Conservation (phyloP, 2,888 invertebrate genomes). For the Dynastes maya region DNA sequence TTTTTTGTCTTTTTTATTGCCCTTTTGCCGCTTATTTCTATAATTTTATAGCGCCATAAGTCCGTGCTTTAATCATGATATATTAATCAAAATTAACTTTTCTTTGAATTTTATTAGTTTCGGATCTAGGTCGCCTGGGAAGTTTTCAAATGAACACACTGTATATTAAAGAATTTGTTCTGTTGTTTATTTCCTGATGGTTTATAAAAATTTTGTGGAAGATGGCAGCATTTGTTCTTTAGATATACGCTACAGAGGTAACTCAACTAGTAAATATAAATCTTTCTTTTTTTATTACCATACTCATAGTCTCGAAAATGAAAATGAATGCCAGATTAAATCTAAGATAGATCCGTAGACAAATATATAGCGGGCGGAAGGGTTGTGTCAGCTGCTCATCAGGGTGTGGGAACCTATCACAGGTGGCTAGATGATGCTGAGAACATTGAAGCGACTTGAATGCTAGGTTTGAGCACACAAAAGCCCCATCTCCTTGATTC, state of each 20-base stretch:
- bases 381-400: conserved; percentile 67
- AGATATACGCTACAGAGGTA: neutral
- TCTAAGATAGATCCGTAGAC: conserved; percentile 51
- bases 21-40: too few relatives aligned
- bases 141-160: too few relatives aligned
- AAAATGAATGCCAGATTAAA: conserved; percentile 30
- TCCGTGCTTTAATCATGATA: too few relatives aligned
- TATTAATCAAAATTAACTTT: too few relatives aligned
- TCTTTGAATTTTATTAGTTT: too few relatives aligned
- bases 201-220: too few relatives aligned
- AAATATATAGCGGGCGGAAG: conserved; percentile 63
- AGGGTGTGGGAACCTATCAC: conserved; percentile 68
- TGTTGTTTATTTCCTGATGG: too few relatives aligned
- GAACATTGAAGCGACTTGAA: conserved; percentile 54
- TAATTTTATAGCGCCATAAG: too few relatives aligned
- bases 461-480: conserved; percentile 49
- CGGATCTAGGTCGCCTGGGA: too few relatives aligned
- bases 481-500: conserved; percentile 25
- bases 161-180: too few relatives aligned
- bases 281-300: conserved; percentile 14
- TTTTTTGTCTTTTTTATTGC: too few relatives aligned
- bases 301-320: neutral
- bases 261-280: neutral
- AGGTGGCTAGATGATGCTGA: conserved; percentile 64
- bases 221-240: too few relatives aligned